These are phyloP conservation scores for Leuciscus idus DNA, from an alignment of 2,113 vertebrate species.

Conservation along the genomic window DNA sequence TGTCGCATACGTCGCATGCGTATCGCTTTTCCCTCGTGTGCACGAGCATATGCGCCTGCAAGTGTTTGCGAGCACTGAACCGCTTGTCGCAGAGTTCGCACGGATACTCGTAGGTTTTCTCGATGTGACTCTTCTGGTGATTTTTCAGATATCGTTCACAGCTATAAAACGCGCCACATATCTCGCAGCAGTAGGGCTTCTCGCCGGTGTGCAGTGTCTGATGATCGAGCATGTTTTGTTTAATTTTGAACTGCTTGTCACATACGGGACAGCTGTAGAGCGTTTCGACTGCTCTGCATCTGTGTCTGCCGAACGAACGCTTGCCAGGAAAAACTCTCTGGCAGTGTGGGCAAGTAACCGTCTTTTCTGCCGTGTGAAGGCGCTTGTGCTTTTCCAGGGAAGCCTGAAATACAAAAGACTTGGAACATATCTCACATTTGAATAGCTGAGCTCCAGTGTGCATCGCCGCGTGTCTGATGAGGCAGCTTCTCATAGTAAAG, in stretches of 20 bases:
- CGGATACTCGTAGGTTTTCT: constrained; percentile 60
- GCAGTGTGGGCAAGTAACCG: constrained; percentile 54
- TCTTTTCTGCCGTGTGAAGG: constrained; percentile 46
- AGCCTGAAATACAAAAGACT: constrained; percentile 61
- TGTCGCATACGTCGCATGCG: constrained; percentile 76
- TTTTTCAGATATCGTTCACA: constrained; percentile 60
- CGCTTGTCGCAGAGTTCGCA: constrained; percentile 74
- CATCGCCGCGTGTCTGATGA: constrained; percentile 51
- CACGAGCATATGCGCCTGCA: constrained; percentile 52
- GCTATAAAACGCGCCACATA: constrained; percentile 65
- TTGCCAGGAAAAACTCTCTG: constrained; percentile 53
- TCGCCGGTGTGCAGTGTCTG: constrained; percentile 40
- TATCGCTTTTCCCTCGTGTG: constrained; percentile 58
- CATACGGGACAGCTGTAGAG: constrained; percentile 67
- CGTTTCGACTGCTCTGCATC: constrained; percentile 58
- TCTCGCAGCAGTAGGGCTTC: constrained; percentile 65
- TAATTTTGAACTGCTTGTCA: constrained; percentile 62
- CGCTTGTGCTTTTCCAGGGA: constrained; percentile 62
- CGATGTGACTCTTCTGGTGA: constrained; percentile 62
- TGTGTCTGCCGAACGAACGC: constrained; percentile 61
- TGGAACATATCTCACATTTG: constrained; percentile 61
- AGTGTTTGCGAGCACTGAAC: constrained; percentile 54
- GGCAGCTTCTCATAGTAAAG: constrained; percentile 51
- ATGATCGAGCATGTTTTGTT: constrained; percentile 42
- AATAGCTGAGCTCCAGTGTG: constrained; percentile 65